A percentile compares a stretch with the other conserved stretches of the same genome.
phyloP scores from a whole-genome alignment of 2,113 vertebrate genomes.

The Andinoacara biseriatus region DNA sequence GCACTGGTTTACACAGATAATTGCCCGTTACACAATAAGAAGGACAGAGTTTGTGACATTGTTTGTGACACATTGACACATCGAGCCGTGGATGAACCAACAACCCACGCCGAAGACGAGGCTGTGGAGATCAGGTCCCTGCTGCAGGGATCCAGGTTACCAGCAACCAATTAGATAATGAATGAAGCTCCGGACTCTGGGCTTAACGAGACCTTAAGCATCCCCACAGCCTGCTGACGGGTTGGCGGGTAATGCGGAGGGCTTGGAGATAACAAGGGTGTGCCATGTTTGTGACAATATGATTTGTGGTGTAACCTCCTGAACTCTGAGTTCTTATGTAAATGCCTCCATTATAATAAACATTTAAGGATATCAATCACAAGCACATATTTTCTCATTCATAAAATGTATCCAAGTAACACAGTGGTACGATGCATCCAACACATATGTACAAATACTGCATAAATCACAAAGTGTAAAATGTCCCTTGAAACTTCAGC shows the following conservation, averaged over 20 bases:
- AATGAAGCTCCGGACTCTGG: constrained; percentile 32
- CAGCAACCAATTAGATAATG: constrained; percentile 61
- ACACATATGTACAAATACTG: no score
- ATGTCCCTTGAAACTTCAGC: not conserved
- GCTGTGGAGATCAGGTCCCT: constrained; percentile 44
- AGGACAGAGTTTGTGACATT: constrained; percentile 44
- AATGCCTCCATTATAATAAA: not conserved
- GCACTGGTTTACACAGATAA: constrained; percentile 62
- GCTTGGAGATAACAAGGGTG: constrained; percentile 54
- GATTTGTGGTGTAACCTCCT: constrained; percentile 42
- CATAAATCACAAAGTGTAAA: not conserved
- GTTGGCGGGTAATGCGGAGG: constrained; percentile 32
- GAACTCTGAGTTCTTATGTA: constrained; percentile 7
- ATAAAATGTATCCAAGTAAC: not conserved
- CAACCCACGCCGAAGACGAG: constrained; percentile 51
- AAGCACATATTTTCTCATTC: not conserved
- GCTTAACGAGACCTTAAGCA: constrained; percentile 53
- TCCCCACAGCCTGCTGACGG: constrained; percentile 45
- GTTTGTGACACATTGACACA: constrained; percentile 68
- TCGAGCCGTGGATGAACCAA: constrained; percentile 8
- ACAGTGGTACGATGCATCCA: not conserved
- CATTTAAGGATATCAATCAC: not conserved
- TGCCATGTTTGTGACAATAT: constrained; percentile 18
- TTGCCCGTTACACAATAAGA: constrained; percentile 63
- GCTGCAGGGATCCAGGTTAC: constrained; percentile 51